Base-by-base conservation (phyloP, 2,888 invertebrate genomes). In the Tigriopus californicus region DNA sequence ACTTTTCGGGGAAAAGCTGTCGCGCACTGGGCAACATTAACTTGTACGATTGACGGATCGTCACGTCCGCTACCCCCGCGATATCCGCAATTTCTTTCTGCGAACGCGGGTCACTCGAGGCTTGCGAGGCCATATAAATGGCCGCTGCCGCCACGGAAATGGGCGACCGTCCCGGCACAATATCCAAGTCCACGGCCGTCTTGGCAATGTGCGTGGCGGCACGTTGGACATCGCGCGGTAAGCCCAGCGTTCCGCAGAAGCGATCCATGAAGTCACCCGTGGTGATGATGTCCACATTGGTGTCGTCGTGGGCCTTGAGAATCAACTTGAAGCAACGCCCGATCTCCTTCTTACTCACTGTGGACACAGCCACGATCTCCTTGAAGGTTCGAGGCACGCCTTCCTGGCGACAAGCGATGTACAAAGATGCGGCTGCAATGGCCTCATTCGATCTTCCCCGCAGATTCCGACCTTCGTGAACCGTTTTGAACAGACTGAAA, bases 211-310 rank as follows among this genome's bases (percentile, higher is more conserved):
- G n/a, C 0, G 95, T 95, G 0, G 98, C 98, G 2, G 92, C 95
- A 64, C 84, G 77, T 70, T 90, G 90, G 3, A 63, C 61, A 18
- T 54, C 57, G 41, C 49, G 22, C 10, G 64, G 61, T 2, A 64
- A 61, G 62, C 74, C 84, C 65, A 98, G 76, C 71, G 95, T 97
- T 0, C 94, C 87, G 71, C 98, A 99, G 75, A 99, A 99, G 65
- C 89, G 79, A 25, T 92, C 94, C 97, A 99, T 98, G 71, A 98
- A 98, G 70, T 99, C 98, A 1, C 90, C 94, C 0, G 95, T 97
- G 0, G 95, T 98, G 61, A 98, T 97, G 61, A 94, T 80, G 69
- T 95, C 94, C 8, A 98, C 92, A 41, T 88, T 94, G 0, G 97
- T 98, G 70, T 95, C 92, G 33, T 33, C 33, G 57, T 98, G 74